Percentiles rank a stretch among this genome's conserved stretches.
Evolutionary conservation across 64 coral and sea anemone genomes (phyloP).

Genomic region (Cladopsammia gracilis): DNA sequence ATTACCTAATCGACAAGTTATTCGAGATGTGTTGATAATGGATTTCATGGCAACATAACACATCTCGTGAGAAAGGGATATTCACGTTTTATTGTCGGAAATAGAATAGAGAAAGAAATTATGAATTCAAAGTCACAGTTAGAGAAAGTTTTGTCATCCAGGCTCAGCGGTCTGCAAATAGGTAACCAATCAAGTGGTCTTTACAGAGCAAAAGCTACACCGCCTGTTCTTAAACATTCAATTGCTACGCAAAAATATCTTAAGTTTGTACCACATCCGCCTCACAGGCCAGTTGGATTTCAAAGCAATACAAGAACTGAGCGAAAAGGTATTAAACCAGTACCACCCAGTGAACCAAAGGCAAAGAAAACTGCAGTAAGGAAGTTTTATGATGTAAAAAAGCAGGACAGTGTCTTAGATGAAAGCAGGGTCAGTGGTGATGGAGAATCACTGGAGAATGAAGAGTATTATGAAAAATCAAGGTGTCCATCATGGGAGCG

Average conservation of each 20-base stretch:
- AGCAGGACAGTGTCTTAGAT: conserved; percentile 10
- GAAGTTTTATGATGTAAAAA: conserved; percentile 36
- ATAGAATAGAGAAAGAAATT: not conserved
- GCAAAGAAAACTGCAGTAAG: not conserved
- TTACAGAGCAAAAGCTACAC: conserved; percentile 15
- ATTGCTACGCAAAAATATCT: not conserved
- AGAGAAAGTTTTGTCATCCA: conserved; percentile 17
- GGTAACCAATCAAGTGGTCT: conserved; percentile 10
- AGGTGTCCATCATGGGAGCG: conserved; percentile 75
- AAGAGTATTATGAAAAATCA: conserved; percentile 59
- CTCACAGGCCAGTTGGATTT: not conserved
- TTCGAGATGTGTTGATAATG: not conserved
- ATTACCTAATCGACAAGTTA: not conserved
- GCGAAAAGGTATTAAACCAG: not conserved
- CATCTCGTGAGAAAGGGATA: not conserved
- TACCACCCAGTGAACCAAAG: not conserved
- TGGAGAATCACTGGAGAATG: conserved; percentile 81
- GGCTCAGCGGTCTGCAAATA: conserved; percentile 6
- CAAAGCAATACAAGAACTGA: not conserved
- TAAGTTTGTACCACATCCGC: conserved; percentile 24
- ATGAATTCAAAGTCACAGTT: conserved; percentile 21
- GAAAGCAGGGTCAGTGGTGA: conserved; percentile 84
- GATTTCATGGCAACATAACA: not conserved
- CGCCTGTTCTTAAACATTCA: conserved; percentile 28
- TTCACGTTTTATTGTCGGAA: not conserved